These are phyloP conservation scores for Augochlorella aurata DNA, from an alignment of 2,888 invertebrate species.

Conservation along the genomic window DNA sequence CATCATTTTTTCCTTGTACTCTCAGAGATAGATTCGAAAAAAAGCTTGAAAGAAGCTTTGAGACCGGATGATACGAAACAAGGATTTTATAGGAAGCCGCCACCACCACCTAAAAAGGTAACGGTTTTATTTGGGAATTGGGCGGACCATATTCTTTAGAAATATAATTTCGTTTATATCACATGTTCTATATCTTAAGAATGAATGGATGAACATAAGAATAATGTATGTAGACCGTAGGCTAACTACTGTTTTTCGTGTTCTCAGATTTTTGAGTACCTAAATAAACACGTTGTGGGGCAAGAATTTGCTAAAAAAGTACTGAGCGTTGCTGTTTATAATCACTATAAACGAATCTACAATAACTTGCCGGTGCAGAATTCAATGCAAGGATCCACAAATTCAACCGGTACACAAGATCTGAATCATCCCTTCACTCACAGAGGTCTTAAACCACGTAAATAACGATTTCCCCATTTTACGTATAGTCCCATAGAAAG, in stretches of 20 bases:
- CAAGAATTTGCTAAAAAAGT: conserved; percentile 99
- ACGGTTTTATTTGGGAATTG: not conserved
- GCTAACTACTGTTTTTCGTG: conserved; percentile 7
- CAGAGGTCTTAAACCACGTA: conserved; percentile 85
- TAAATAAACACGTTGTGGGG: conserved; percentile 98
- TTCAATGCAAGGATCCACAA: conserved; percentile 70
- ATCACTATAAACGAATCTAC: conserved; percentile 98
- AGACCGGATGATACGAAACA: conserved; percentile 86
- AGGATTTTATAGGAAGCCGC: conserved; percentile 91
- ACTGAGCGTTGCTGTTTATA: conserved; percentile 98
- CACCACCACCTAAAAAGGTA: conserved; percentile 96
- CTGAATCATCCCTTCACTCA: conserved; percentile 88
- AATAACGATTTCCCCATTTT: conserved; percentile 69
- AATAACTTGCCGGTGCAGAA: conserved; percentile 89
- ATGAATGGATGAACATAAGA: not conserved
- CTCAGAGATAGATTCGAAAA: conserved; percentile 95
- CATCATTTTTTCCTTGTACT: conserved; percentile 98
- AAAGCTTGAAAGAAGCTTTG: conserved; percentile 89
- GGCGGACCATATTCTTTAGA: not conserved
- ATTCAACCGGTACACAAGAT: conserved; percentile 83
- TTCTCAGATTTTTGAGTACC: conserved; percentile 93
- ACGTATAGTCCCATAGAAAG: conserved; percentile 25
- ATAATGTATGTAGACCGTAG: not conserved
- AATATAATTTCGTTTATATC: not conserved
- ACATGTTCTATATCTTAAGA: not conserved